phyloP scores from a whole-genome alignment of 2,888 invertebrate genomes.

The Mechanitis mazaeus region DNA sequence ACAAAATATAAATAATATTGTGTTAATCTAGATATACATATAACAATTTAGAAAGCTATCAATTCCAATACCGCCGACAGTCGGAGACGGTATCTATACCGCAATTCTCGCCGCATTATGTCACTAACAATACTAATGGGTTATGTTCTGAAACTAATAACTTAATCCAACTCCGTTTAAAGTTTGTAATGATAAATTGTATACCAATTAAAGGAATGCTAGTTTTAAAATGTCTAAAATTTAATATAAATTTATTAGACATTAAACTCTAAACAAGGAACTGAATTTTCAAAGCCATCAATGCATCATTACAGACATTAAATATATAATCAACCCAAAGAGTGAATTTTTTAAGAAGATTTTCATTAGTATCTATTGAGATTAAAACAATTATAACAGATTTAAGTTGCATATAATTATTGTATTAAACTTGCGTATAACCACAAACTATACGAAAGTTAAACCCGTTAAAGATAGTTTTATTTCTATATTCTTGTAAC shows the following conservation, averaged over 20 bases:
- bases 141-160: constrained; percentile 5
- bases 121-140: constrained; percentile 19
- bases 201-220: not conserved
- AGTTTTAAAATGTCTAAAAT: not conserved
- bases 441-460: too few relatives aligned
- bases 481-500: too few relatives aligned
- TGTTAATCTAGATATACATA: not conserved
- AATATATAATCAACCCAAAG: too few relatives aligned
- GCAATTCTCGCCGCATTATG: constrained; percentile 21
- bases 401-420: too few relatives aligned
- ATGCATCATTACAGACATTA: too few relatives aligned
- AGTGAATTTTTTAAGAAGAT: too few relatives aligned
- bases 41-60: constrained; percentile 15
- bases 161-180: not conserved
- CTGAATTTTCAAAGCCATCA: too few relatives aligned
- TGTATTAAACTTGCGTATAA: too few relatives aligned
- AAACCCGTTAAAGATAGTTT: too few relatives aligned
- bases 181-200: constrained; percentile 3
- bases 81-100: constrained; percentile 17
- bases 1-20: not conserved
- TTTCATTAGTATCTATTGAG: too few relatives aligned
- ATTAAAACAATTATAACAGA: too few relatives aligned
- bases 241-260: not conserved
- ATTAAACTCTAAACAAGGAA: too few relatives aligned
- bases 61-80: constrained; percentile 24